These are phyloP conservation scores for Aphelinus certus DNA, from an alignment of 1,140 invertebrate genomes.

Conservation along the genomic window DNA sequence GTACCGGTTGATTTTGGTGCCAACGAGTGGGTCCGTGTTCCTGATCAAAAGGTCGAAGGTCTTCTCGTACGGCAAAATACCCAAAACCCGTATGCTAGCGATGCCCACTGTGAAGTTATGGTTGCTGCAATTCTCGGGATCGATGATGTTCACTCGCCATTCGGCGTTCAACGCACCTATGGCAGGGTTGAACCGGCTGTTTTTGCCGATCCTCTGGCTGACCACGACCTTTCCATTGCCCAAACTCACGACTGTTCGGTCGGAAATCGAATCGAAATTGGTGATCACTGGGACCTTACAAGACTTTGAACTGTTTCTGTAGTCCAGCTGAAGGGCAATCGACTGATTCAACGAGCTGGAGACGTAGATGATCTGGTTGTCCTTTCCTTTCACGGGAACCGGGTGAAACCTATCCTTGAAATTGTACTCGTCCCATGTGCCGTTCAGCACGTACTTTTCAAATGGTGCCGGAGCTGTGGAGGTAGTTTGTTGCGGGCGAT, in stretches of 20 bases:
- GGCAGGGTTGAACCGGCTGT: neutral
- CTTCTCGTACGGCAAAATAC: neutral
- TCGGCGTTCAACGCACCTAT: neutral
- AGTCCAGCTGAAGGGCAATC: neutral
- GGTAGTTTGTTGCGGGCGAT: too few species aligned
- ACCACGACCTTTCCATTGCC: conserved; percentile 6
- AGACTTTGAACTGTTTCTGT: neutral
- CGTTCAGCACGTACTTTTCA: too few species aligned
- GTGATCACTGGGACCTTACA: neutral
- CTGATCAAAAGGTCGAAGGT: neutral
- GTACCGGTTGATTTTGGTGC: neutral
- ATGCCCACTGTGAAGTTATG: neutral
- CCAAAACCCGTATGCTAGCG: neutral
- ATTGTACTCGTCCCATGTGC: neutral
- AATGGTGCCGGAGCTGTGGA: too few species aligned
- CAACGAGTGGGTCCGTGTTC: neutral
- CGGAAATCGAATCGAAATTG: neutral
- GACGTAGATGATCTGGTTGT: neutral
- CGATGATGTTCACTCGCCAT: neutral
- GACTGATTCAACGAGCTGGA: neutral
- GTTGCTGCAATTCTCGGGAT: neutral
- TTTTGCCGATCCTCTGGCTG: neutral
- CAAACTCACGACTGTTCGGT: neutral
- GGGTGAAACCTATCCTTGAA: neutral
- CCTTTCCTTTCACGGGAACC: neutral